Conservation (phyloP, 1,140 invertebrate species). For the Apis laboriosa region DNA sequence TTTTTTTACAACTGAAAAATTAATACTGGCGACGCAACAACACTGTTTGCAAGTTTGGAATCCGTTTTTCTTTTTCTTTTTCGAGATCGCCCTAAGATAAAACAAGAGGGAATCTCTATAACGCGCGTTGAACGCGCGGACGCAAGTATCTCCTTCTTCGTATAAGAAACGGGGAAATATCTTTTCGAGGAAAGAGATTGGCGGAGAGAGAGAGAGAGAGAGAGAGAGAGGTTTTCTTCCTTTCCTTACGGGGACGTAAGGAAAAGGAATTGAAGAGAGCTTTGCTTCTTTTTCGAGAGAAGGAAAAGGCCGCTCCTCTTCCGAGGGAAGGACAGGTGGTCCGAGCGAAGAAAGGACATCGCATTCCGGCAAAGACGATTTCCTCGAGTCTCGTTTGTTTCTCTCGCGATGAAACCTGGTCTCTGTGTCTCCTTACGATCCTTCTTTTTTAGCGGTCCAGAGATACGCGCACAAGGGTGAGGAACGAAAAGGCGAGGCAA, state of each 20-base stretch:
- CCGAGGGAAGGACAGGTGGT: too few species aligned
- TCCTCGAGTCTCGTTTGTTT: slow-evolving; percentile 64
- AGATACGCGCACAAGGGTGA: background rate
- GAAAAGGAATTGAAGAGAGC: slow-evolving; percentile 50
- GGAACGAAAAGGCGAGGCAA: background rate
- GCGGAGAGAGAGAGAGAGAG: too few species aligned
- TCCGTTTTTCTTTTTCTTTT: too few species aligned
- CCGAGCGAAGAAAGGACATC: background rate
- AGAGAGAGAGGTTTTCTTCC: slow-evolving; percentile 16
- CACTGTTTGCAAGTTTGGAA: too few species aligned
- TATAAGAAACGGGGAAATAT: too few species aligned
- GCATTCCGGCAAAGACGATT: slow-evolving; percentile 58
- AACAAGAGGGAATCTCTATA: too few species aligned
- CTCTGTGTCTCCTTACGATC: slow-evolving; percentile 16
- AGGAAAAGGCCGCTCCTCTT: background rate
- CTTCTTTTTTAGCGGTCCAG: slow-evolving; percentile 27
- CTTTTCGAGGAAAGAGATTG: too few species aligned
- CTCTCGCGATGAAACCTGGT: slow-evolving; percentile 52
- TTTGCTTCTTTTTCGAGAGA: background rate
- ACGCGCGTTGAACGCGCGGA: too few species aligned
- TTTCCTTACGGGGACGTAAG: slow-evolving; percentile 43
- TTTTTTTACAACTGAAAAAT: too few species aligned
- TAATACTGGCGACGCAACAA: too few species aligned
- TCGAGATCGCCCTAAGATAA: too few species aligned
- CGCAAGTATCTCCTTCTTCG: too few species aligned